A percentile compares a stretch with the other conserved stretches of the same genome.
These are phyloP conservation scores for Prosopocoilus inquinatus DNA, from an alignment of 2,888 invertebrate species.

Conservation along the genomic window DNA sequence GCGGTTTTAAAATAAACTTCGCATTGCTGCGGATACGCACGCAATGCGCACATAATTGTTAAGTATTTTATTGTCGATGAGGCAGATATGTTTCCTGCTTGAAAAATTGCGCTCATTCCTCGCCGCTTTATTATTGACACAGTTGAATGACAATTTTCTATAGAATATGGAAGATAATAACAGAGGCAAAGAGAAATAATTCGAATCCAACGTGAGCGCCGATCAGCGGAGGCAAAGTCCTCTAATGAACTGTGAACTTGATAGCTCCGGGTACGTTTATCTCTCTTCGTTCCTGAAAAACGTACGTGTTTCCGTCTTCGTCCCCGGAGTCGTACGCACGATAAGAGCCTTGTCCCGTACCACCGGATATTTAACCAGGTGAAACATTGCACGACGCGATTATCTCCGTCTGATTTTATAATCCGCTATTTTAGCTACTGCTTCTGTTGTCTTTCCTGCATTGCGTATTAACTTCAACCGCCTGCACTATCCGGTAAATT, in stretches of 20 bases:
- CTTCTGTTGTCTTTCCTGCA: not conserved
- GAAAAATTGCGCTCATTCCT: constrained; percentile 15
- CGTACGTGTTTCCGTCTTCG: constrained; percentile 30
- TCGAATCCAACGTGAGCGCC: constrained; percentile 36
- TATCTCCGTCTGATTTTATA: constrained; percentile 13
- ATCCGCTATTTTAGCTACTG: not conserved
- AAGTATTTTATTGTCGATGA: not conserved
- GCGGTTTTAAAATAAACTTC: too few species aligned
- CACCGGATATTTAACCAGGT: constrained; percentile 13
- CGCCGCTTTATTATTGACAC: constrained; percentile 17
- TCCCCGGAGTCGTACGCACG: constrained; percentile 20
- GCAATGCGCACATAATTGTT: too few species aligned
- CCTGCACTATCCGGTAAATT: not conserved
- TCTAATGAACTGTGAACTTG: constrained; percentile 48
- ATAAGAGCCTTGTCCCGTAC: constrained; percentile 12
- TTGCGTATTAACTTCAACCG: not conserved
- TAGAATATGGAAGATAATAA: constrained; percentile 30
- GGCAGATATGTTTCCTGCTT: not conserved
- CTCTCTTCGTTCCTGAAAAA: constrained; percentile 6
- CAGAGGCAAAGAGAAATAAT: constrained; percentile 30
- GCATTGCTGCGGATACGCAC: too few species aligned
- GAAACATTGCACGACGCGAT: constrained; percentile 9
- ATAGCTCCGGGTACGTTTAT: constrained; percentile 34
- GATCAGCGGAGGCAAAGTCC: constrained; percentile 40
- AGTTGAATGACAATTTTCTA: constrained; percentile 30